Base-by-base conservation (phyloP, 2,888 invertebrate species). In the Scaptomyza caliginosa region DNA sequence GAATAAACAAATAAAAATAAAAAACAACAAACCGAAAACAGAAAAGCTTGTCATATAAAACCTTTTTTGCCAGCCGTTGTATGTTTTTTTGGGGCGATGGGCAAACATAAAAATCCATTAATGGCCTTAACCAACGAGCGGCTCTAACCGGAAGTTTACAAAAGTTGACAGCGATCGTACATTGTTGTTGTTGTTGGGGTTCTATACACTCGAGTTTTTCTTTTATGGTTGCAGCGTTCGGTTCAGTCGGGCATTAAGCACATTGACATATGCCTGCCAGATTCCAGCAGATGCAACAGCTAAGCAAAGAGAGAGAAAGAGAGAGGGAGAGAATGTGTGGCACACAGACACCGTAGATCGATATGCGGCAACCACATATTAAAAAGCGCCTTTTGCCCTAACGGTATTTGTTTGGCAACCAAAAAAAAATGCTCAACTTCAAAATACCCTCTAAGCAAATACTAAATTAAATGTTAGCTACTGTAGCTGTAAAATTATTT, bases 141-240 rank as follows among this genome's bases (percentile, higher is more conserved):
- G 65, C 60, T 64, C 71, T 52, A 68, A 86, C 80, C 86, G 86
- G 82, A 86, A 82, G 84, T 86, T 80, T 68, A 82, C 74, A 70
- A 72, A 84, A 83, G 77, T 79, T 77, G 86, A 74, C 86, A 86
- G 83, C 66, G 76, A 76, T 83, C 80, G 64, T 65, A 60, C 64
- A 50, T 55, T 57, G 34, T 39, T 36, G 10, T 26, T 48, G 46
- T 17, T 52, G 17, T 59, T 70, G 59, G 60, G 32, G 54, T 65
- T 70, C 62, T 71, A 54, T 56, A 60, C 60, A 54, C 52, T 52
- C 38, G 49, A 72, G 52, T 46, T 54, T 23, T 39, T 63, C 59
- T 75, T 66, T 67, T 54, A 67, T 66, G 56, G 54, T 38, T 64
- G 49, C 54, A 56, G 57, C 67, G 63, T 13, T 34, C 17, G 34